These are phyloP conservation scores for Trematomus bernacchii DNA, from an alignment of 2,797 vertebrate species.

Conservation along the genomic window DNA sequence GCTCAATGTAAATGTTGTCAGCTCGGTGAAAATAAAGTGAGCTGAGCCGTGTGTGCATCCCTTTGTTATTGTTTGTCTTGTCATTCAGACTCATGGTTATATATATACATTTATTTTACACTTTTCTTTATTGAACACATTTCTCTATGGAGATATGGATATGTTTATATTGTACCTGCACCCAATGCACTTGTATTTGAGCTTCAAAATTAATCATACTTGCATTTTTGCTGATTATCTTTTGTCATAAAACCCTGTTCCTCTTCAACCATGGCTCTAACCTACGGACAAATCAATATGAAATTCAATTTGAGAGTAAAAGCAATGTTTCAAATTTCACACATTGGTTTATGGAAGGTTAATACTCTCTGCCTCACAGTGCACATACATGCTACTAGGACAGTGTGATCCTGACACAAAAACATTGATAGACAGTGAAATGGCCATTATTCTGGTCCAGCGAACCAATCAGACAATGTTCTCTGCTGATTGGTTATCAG, in stretches of 20 bases:
- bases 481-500: conserved; percentile 71
- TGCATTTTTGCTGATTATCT: not conserved
- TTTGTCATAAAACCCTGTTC: not conserved
- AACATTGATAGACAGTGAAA: conserved; percentile 26
- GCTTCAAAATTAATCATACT: conserved; percentile 7
- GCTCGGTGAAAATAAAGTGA: conserved; percentile 66
- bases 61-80: conserved; percentile 53
- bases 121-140: conserved; percentile 36
- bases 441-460: not conserved
- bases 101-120: conserved; percentile 38
- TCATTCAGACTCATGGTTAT: conserved; percentile 38
- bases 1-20: conserved; percentile 56
- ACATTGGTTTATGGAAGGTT: not conserved
- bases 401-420: conserved; percentile 6
- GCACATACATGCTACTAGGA: not conserved
- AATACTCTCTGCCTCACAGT: not conserved
- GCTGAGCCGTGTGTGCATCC: conserved; percentile 39
- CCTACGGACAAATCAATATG: conserved; percentile 7
- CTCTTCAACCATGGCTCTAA: conserved; percentile 4
- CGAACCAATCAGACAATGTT: conserved; percentile 75
- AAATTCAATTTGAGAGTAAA: conserved; percentile 5
- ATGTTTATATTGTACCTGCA: conserved; percentile 1
- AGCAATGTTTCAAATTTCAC: not conserved
- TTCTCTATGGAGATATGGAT: conserved; percentile 12
- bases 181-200: not conserved